Percentiles rank a stretch among this genome's conserved stretches.
phyloP scores from a whole-genome alignment of 1,140 invertebrate genomes.

The Cephus cinctus region DNA sequence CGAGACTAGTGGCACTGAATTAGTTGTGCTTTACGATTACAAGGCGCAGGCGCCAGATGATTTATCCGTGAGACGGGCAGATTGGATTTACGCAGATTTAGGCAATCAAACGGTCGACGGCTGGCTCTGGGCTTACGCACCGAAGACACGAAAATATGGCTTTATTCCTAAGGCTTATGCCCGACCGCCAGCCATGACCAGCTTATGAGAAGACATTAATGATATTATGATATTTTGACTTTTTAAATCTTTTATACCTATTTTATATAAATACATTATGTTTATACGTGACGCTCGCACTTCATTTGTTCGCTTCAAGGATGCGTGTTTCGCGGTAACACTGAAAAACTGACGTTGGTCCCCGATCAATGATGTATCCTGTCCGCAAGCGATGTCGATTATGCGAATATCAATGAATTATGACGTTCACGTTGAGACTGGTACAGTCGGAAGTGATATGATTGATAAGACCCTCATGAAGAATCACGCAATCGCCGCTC shows the following conservation, averaged over 20 bases:
- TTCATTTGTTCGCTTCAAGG: no score
- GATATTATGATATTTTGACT: constrained; percentile 18
- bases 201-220: constrained; percentile 59
- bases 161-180: constrained; percentile 95
- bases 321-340: no score
- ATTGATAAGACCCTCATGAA: constrained; percentile 44
- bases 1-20: constrained; percentile 72
- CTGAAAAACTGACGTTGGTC: no score
- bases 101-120: constrained; percentile 91
- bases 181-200: constrained; percentile 88
- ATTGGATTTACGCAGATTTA: constrained; percentile 93
- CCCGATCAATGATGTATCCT: no score
- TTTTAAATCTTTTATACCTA: constrained; percentile 18
- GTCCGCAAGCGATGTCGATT: no score
- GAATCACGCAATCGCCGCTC: constrained; percentile 47
- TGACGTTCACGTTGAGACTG: constrained; percentile 46
- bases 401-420: constrained; percentile 44
- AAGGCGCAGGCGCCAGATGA: constrained; percentile 93
- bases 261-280: no score
- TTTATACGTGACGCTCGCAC: no score
- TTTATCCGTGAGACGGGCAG: constrained; percentile 82
- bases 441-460: constrained; percentile 40
- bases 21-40: constrained; percentile 93
- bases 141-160: constrained; percentile 88
- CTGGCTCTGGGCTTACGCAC: constrained; percentile 93